Evolutionary conservation across 1,140 invertebrate species (phyloP).

Genomic region (Drosophila elegans): DNA sequence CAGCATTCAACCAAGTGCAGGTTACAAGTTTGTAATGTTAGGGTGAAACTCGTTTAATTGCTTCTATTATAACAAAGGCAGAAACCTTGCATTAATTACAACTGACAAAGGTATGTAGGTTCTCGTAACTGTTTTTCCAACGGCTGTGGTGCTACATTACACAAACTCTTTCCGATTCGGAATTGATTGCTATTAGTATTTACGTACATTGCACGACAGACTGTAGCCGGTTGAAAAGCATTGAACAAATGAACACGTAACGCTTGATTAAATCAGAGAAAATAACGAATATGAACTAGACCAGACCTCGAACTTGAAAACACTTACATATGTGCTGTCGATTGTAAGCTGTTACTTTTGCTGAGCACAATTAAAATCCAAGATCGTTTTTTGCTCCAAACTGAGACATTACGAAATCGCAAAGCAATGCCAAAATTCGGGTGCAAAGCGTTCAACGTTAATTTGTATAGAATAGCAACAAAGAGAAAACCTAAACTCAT

Average conservation of each 20-base stretch:
- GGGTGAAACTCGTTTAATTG: conserved; percentile 64
- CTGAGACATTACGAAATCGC: conserved; percentile 31
- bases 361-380: conserved; percentile 18
- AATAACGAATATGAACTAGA: conserved; percentile 3
- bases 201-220: conserved; percentile 46
- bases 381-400: conserved; percentile 11
- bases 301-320: conserved; percentile 61
- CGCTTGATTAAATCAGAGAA: conserved; percentile 53
- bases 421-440: conserved; percentile 30
- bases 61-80: conserved; percentile 46
- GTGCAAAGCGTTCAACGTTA: conserved; percentile 17
- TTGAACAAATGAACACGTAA: conserved; percentile 43
- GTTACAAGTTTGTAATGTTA: conserved; percentile 17
- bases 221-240: conserved; percentile 37
- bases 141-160: conserved; percentile 1
- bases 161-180: conserved; percentile 19
- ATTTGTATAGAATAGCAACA: conserved; percentile 21
- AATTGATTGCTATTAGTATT: conserved; percentile 28
- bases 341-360: conserved; percentile 1
- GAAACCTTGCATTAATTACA: conserved; percentile 45
- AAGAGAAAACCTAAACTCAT: conserved; percentile 2
- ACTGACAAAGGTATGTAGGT: conserved; percentile 20
- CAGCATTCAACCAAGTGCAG: neutral
- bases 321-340: conserved; percentile 19
- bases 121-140: conserved; percentile 23